A percentile compares a stretch with the other conserved stretches of the same genome.
phyloP scores from a whole-genome alignment of 2,888 invertebrate genomes.

The Epinotia nisella region DNA sequence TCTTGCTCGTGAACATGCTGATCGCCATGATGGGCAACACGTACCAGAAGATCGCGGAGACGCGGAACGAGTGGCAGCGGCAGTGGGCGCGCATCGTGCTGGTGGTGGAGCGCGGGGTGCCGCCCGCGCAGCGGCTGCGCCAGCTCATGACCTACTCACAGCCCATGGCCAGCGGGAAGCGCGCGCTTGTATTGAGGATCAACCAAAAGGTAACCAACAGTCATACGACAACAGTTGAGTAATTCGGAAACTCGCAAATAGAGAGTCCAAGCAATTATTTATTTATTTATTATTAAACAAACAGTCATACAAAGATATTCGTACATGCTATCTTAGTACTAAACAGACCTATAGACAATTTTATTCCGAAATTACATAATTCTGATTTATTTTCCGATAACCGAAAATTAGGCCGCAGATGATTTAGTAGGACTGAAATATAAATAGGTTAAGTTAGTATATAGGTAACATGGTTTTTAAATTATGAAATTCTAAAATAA shows the following conservation, averaged over 20 bases:
- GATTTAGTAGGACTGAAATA: no score
- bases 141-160: constrained; percentile 97
- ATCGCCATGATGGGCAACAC: constrained; percentile 99
- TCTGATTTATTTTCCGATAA: no score
- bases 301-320: no score
- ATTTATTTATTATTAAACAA: no score
- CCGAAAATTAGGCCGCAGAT: no score
- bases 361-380: no score
- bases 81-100: constrained; percentile 99
- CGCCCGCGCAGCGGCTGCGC: constrained; percentile 92
- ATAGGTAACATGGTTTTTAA: no score
- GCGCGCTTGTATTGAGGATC: constrained; percentile 93
- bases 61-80: constrained; percentile 98
- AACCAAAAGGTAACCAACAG: constrained; percentile 90
- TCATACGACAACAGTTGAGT: not conserved
- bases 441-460: no score
- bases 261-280: no score
- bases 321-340: no score
- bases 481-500: no score
- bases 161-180: constrained; percentile 94
- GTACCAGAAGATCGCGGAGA: constrained; percentile 98
- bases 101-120: constrained; percentile 98
- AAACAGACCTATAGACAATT: no score
- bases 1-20: constrained; percentile 98
- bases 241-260: not conserved